Percentiles rank a stretch among this genome's conserved stretches.
phyloP scores from a whole-genome alignment of 2,113 vertebrate species.

The Atractosteus spatula region DNA sequence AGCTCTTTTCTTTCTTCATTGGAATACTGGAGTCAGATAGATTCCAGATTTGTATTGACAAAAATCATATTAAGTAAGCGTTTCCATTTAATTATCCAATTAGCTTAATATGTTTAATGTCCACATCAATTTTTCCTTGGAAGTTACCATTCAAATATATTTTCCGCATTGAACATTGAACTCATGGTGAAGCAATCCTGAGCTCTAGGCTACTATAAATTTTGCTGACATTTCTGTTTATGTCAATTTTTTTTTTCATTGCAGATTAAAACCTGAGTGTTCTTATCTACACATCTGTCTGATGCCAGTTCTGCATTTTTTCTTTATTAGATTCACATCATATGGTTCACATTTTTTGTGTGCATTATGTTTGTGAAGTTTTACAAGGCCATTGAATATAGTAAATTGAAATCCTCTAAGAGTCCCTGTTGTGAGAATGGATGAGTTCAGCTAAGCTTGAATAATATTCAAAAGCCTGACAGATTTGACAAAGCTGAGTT shows the following conservation, averaged over 20 bases:
- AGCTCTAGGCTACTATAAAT: slow-evolving; percentile 49
- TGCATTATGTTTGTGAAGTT: too few relatives aligned
- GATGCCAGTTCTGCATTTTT: too few relatives aligned
- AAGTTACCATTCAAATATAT: slow-evolving; percentile 33
- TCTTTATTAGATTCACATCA: too few relatives aligned
- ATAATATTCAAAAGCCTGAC: neutral
- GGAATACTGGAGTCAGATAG: slow-evolving; percentile 31
- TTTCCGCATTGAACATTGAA: slow-evolving; percentile 25
- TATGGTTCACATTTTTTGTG: too few relatives aligned
- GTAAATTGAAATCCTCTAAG: too few relatives aligned
- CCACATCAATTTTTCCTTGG: slow-evolving; percentile 43
- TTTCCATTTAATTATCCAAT: slow-evolving; percentile 58
- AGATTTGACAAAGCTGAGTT: neutral
- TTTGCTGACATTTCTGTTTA: slow-evolving; percentile 34
- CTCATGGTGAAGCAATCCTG: slow-evolving; percentile 36
- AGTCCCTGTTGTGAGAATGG: too few relatives aligned
- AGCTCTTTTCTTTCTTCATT: slow-evolving; percentile 23
- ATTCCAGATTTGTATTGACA: slow-evolving; percentile 22
- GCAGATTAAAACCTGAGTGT: too few relatives aligned
- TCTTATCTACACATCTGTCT: too few relatives aligned
- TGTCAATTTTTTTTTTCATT: neutral
- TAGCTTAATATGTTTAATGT: slow-evolving; percentile 40
- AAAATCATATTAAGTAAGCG: slow-evolving; percentile 41
- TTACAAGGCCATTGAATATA: too few relatives aligned
- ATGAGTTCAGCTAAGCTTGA: too few relatives aligned